phyloP scores from a whole-genome alignment of 2,888 invertebrate species.

The Scaptodrosophila latifasciaeformis region DNA sequence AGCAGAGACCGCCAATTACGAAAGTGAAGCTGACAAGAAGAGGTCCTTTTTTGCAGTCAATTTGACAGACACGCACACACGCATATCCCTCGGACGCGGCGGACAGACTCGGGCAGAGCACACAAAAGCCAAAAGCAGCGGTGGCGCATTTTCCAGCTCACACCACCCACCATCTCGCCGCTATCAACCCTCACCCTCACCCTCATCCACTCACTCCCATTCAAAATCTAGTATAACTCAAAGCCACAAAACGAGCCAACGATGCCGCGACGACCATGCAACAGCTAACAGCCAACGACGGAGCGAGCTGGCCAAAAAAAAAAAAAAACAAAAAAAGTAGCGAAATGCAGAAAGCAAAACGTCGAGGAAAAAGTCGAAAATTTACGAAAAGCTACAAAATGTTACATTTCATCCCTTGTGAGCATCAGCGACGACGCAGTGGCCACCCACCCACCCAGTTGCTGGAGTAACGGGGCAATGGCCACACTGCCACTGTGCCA shows the following conservation, averaged over 20 bases:
- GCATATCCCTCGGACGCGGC: not conserved
- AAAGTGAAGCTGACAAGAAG: slow-evolving; percentile 71
- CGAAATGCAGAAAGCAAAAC: slow-evolving; percentile 47
- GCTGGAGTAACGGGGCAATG: too few species aligned
- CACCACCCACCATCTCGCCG: slow-evolving; percentile 27
- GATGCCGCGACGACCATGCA: too few species aligned
- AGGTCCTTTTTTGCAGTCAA: slow-evolving; percentile 71
- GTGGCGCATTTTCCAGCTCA: too few species aligned
- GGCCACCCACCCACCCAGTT: slow-evolving; percentile 20
- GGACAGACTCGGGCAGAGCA: slow-evolving; percentile 21
- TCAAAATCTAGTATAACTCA: slow-evolving; percentile 16
- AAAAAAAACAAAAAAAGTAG: not conserved
- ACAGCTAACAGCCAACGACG: too few species aligned
- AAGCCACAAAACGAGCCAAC: slow-evolving; percentile 40
- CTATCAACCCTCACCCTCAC: slow-evolving; percentile 16
- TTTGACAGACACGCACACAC: slow-evolving; percentile 53
- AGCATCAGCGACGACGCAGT: slow-evolving; percentile 23
- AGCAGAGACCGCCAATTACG: slow-evolving; percentile 71
- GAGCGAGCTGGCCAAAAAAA: not conserved
- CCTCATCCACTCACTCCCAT: slow-evolving; percentile 9
- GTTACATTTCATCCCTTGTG: slow-evolving; percentile 65
- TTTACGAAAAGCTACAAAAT: slow-evolving; percentile 71
- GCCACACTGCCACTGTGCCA: too few species aligned
- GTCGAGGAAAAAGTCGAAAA: slow-evolving; percentile 65
- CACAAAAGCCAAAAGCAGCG: slow-evolving; percentile 70